Evolutionary conservation across 2,797 vertebrate species (phyloP), one percentile per base, ranked within the genome.

Genomic region (Ibycter americanus): DNA sequence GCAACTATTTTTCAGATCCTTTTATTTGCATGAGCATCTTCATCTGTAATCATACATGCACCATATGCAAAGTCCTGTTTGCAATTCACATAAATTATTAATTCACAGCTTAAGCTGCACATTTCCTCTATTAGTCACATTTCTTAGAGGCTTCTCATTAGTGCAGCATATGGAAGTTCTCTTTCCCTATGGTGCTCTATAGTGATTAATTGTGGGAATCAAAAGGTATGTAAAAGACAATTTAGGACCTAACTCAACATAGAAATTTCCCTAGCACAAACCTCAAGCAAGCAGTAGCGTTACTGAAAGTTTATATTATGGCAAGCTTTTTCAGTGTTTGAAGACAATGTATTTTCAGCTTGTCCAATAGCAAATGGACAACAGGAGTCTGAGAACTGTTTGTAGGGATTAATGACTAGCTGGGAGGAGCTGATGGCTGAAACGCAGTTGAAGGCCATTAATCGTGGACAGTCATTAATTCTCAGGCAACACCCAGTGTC

Each of bases 141-240:
- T 94, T 96, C 93, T 72, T 90, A 94, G 93, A 98, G 79, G 94
- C 93, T 74, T 97, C 71, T 97, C 93, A 97, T 98, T 97, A 97
- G 72, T 78, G 14, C 44, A 9, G 44, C 91, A 91, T 90, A 93
- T 97, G 93, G 96, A 98, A 98, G 96, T 90, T 90, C 96, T 95
- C 93, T 89, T 96, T 95, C 81, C 68, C 47, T 77, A 61, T 91
- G 81, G 51, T 56, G 40, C 76, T 83, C 61, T 27, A 65, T 51
- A 49, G 66, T 81, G 58, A 89, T 93, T 95, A 96, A 95, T 74
- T 89, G 74, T 96, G 88, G 88, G 93, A 97, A 92, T 80, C 47
- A 95, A 87, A 94, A 95, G 56, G 71, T 68, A 83, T 34, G 44
- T 55, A 78, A 77, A 96, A 93, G 17, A 58, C 67, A n/a, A 93